Base-by-base conservation (phyloP, 2,113 vertebrate species). In the Gallinago undulata region DNA sequence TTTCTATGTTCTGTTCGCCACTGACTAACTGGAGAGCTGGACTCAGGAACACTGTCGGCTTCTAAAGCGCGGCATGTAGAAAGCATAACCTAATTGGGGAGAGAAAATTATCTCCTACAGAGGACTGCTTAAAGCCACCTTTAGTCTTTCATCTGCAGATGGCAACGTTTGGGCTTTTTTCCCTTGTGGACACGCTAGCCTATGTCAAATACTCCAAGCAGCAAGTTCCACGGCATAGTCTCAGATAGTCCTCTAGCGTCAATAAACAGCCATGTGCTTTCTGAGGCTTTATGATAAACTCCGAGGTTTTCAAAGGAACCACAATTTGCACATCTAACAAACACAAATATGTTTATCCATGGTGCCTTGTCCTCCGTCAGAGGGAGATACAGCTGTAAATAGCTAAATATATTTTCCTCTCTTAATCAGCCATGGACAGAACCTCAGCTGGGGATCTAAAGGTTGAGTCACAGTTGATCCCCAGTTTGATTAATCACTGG, bases 241-340 rank as follows among this genome's bases (percentile, higher is more conserved):
- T 81, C 19, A 1, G 84, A 39, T 82, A 85, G 74, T 96, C 74
- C 94, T 94, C 80, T 33, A 80, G 92, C 43, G 0, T 56, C 93
- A 91, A 84, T 87, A 94, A 92, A 84, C 63, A 91, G 94, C 70
- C 81, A 63, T 56, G 84, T 79, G 91, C 86, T 74, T 82, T 90
- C 88, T 84, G 80, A 91, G 86, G 56, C 66, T 93, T 89, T 33
- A 24, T 59, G 62, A 89, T 93, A 87, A 96, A 96, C 59, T 69
- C 80, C 50, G 74, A 91, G 81, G 74, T 48, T 80, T 95, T 93
- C 95, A 96, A 96, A 95, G 78, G 50, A 94, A 63, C 74, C 74
- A 67, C 63, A 69, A 95, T 96, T 96, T 96, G 74, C 95, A 97
- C 89, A 93, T 96, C 87, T 96, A 91, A 96, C 93, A 90, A 83